Evolutionary conservation across 2,113 vertebrate genomes (phyloP), one percentile per base, ranked within the genome.

Genomic region (Saguinus imperator): DNA sequence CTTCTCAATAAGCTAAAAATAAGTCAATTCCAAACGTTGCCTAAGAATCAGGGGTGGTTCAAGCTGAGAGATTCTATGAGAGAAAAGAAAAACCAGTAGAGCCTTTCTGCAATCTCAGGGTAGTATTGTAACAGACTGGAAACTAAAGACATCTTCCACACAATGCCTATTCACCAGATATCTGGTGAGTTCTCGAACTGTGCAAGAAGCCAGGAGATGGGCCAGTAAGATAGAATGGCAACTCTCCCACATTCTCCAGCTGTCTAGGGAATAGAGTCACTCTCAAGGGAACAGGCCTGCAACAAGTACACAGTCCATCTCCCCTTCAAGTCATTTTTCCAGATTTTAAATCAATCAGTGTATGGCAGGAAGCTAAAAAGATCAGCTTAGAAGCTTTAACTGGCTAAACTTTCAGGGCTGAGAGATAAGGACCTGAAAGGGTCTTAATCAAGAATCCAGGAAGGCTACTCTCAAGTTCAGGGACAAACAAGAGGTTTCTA

Each of bases 1-100:
- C 77, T 89, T 76, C 77, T 83, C 58, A 32, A 83, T 72, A 88
- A 77, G 79, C 23, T 55, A 84, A 96, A 92, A 94, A 87, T 87
- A 94, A 83, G 76, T 50, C 18, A 37, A 94, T 96, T 91, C 40
- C 61, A 40, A 96, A 92, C 83, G 77, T 32, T 76, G 64, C 58
- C 37, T 50, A 83, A 87, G 88, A 92, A 55, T 79, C 57, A 72
- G 77, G 58, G 37, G 58, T 89, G 37, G 40, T 79, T 70, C 72
- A 77, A 83, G 37, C 35, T 37, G 48, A 84, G 27, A 27, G 70
- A 89, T 80, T 94, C 79, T 35, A 57, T 8, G 3, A 25, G 32
- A 79, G 43, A 10, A 64, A 66, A 84, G 37, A 45, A 72, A 87
- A 88, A 55, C 1, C 2, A 73, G 48, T 35, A 80, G 64, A 64